Conservation (phyloP, 1,140 invertebrate species). For the Drosophila rhopaloa region DNA sequence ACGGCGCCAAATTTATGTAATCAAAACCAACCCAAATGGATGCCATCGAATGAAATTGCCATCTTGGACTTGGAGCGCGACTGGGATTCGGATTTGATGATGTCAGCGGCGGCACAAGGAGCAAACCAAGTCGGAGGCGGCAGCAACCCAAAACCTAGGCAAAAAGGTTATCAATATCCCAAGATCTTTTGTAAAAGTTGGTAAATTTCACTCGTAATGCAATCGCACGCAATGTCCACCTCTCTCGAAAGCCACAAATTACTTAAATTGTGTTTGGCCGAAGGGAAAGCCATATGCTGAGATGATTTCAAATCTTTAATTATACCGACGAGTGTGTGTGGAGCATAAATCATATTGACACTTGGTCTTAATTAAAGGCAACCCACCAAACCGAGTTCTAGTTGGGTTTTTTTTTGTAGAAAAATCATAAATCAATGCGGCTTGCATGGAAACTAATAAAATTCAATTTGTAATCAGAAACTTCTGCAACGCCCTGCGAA, state of each 20-base stretch:
- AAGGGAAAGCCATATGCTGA: slow-evolving; percentile 59
- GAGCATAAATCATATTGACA: slow-evolving; percentile 76
- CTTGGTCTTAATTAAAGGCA: slow-evolving; percentile 73
- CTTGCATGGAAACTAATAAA: slow-evolving; percentile 68
- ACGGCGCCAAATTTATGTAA: slow-evolving; percentile 78
- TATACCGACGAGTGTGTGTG: slow-evolving; percentile 48
- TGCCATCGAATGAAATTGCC: slow-evolving; percentile 62
- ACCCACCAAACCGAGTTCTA: slow-evolving; percentile 43
- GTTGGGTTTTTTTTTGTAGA: slow-evolving; percentile 29
- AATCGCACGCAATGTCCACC: slow-evolving; percentile 76
- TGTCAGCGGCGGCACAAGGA: slow-evolving; percentile 55
- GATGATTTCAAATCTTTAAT: slow-evolving; percentile 60
- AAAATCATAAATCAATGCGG: slow-evolving; percentile 78
- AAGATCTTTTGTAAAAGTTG: slow-evolving; percentile 67
- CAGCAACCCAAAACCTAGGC: slow-evolving; percentile 57
- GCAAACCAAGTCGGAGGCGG: slow-evolving; percentile 24
- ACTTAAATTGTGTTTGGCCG: slow-evolving; percentile 11
- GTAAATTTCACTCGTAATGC: slow-evolving; percentile 78
- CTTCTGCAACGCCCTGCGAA: slow-evolving; percentile 68
- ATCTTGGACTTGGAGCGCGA: slow-evolving; percentile 19
- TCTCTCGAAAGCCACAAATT: slow-evolving; percentile 1
- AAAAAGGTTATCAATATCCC: slow-evolving; percentile 75
- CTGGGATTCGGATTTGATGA: slow-evolving; percentile 63
- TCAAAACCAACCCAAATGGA: slow-evolving; percentile 71
- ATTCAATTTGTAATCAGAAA: slow-evolving; percentile 80